Conservation (phyloP, 1,140 invertebrate species). For the Littorina saxatilis region DNA sequence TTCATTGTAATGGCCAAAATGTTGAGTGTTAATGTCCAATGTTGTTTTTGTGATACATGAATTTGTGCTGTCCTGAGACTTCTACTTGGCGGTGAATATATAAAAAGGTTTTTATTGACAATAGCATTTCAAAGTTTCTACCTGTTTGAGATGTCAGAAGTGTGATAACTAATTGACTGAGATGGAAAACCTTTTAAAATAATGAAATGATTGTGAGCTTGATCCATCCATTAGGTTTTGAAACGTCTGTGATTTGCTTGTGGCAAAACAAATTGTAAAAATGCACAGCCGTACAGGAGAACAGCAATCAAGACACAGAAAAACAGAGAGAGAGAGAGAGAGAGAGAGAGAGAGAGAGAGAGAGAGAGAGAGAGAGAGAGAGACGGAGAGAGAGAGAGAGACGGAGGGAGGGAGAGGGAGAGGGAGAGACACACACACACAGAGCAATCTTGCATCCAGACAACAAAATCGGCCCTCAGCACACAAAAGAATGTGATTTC, state of each 20-base stretch:
- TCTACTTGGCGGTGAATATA: too few species aligned
- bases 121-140: too few species aligned
- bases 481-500: constrained; percentile 23
- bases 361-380: constrained; percentile 24
- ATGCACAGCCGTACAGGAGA: background rate
- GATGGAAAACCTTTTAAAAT: background rate
- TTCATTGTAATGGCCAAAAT: too few species aligned
- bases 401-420: too few species aligned
- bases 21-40: too few species aligned
- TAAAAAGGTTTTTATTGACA: too few species aligned
- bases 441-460: background rate
- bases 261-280: background rate
- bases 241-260: background rate
- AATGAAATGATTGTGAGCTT: background rate
- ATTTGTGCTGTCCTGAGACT: too few species aligned
- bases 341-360: background rate
- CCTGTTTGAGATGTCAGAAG: too few species aligned
- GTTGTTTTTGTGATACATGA: too few species aligned
- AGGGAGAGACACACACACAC: background rate
- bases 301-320: background rate
- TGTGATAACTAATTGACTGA: background rate
- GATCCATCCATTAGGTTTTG: background rate
- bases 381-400: constrained; percentile 27
- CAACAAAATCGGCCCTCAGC: background rate
- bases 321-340: too few species aligned